These are phyloP conservation scores for Noturus placidus DNA, from an alignment of 2,113 vertebrate genomes.

Conservation along the genomic window DNA sequence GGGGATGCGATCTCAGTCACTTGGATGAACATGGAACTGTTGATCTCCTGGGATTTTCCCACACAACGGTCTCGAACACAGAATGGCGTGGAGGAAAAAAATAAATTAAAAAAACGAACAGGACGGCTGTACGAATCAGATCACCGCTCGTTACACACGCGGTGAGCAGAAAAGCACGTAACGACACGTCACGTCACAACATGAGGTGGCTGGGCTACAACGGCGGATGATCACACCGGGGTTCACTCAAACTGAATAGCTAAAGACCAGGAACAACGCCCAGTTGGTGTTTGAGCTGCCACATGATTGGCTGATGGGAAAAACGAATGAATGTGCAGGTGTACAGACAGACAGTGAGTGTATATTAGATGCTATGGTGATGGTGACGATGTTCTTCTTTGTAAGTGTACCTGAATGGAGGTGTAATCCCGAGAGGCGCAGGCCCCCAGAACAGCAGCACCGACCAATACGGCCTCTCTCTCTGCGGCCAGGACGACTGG, in stretches of 20 bases:
- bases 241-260: not conserved
- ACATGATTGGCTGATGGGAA: not conserved
- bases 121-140: not conserved
- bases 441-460: conserved; percentile 89
- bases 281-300: not conserved
- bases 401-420: conserved; percentile 80
- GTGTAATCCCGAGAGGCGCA: conserved; percentile 86
- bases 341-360: not conserved
- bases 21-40: too few relatives aligned
- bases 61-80: too few relatives aligned
- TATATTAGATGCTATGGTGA: not conserved
- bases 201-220: not conserved
- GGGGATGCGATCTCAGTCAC: too few relatives aligned
- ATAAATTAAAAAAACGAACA: not conserved
- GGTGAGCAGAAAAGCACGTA: not conserved
- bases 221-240: not conserved
- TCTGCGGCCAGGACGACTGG: conserved; percentile 88
- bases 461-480: conserved; percentile 88
- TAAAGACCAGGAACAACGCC: not conserved
- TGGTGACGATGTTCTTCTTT: not conserved
- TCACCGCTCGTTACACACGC: not conserved
- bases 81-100: too few relatives aligned
- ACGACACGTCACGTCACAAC: not conserved
- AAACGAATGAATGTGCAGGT: not conserved
- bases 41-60: too few relatives aligned